Evolutionary conservation across 2,113 vertebrate species (phyloP), one percentile per base, ranked within the genome.

Genomic region (Ia io): DNA sequence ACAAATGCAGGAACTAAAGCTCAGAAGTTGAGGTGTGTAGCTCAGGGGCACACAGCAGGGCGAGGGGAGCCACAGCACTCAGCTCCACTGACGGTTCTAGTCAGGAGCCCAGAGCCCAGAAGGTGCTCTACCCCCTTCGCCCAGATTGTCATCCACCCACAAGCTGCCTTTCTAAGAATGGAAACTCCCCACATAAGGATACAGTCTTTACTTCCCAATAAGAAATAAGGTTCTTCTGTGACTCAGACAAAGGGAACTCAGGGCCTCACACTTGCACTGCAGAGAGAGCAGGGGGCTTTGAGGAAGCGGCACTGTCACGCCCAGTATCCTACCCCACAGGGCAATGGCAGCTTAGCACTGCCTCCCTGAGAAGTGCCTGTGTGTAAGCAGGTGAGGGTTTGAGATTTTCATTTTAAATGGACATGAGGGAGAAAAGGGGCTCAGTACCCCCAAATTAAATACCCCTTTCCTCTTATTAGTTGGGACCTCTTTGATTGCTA

Each of bases 141-240:
- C 65, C 35, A 11, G 74, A 25, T 61, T 1, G 18, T 37, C 47
- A 9, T 14, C 2, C 13, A 35, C 2, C 1, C n/a, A 6, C 1
- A 32, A 25, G 1, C 56, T 65, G 32, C 7, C 14, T 51, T 44
- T 20, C 14, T 53, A 78, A 79, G 6, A 53, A 80, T 11, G 13
- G 25, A 56, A 80, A 44, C 20, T 37, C n/a, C 63, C 77, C 14
- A 37, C n/a, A 30, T 7, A 23, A 13, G 18, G n/a, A 53, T 8
- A 42, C 0, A 20, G 14, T 61, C 18, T 71, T 79, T 53, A 56
- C 3, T 83, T 37, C 4, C 42, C 42, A n/a, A 25, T 32, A 47
- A 78, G 42, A 85, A 40, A 1, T 7, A 61, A 17, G 22, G 44
- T 79, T 84, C 32, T 78, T 35, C 28, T 6, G 70, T 9, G 7